Conservation (phyloP, 1,140 invertebrate genomes). For the Drosophila azteca region DNA sequence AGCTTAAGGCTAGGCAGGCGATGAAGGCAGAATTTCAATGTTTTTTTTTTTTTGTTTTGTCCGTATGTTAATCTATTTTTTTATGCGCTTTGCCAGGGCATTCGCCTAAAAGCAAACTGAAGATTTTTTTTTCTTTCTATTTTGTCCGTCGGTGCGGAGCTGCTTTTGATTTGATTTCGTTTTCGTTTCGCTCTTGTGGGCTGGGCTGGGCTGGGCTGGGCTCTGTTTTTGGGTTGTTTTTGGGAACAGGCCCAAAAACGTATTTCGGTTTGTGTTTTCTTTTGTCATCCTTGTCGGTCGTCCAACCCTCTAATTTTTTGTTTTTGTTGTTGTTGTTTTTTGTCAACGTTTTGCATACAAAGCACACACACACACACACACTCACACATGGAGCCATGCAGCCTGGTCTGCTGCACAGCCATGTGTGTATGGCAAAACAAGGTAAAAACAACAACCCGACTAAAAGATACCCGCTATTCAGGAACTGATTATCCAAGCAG, state of each 20-base stretch:
- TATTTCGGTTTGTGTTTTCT: slow-evolving; percentile 33
- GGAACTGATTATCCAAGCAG: too few relatives aligned
- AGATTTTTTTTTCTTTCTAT: slow-evolving; percentile 47
- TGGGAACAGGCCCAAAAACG: slow-evolving; percentile 28
- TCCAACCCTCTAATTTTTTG: slow-evolving; percentile 70
- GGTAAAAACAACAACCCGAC: background rate
- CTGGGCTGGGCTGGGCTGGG: background rate
- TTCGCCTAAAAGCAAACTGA: slow-evolving; percentile 69
- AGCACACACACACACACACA: slow-evolving; percentile 27
- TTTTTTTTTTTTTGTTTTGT: slow-evolving; percentile 16
- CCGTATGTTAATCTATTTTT: slow-evolving; percentile 56
- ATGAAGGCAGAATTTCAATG: slow-evolving; percentile 57
- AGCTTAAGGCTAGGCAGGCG: slow-evolving; percentile 15
- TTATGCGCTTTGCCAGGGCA: slow-evolving; percentile 59
- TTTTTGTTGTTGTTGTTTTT: slow-evolving; percentile 29
- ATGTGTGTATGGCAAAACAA: background rate
- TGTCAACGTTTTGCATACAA: slow-evolving; percentile 70
- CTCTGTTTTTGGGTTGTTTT: slow-evolving; percentile 35
- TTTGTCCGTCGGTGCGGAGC: slow-evolving; percentile 32
- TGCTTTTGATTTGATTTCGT: slow-evolving; percentile 73
- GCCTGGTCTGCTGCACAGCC: background rate
- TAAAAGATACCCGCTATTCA: too few relatives aligned
- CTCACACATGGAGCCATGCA: too few relatives aligned
- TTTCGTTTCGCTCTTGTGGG: slow-evolving; percentile 41
- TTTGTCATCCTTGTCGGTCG: slow-evolving; percentile 58